Base-by-base conservation (phyloP, 2,797 vertebrate species). In the Spondyliosoma cantharus region DNA sequence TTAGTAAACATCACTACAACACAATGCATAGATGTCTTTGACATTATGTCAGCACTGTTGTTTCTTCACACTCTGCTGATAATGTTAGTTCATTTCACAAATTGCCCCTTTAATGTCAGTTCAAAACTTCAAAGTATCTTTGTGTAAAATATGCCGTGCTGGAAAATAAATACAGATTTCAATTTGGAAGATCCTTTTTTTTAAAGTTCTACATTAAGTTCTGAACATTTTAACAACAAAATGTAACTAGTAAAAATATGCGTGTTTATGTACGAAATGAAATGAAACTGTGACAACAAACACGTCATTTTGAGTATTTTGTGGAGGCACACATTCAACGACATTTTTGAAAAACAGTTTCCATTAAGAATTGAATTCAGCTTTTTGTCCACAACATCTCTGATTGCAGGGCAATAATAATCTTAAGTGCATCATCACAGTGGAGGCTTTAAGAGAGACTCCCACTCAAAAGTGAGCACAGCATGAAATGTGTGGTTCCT, bases 401-500 rank as follows among this genome's bases (percentile, higher is more conserved):
- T 54, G 52, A 78, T 70, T 74, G 69, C 42, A 74, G 65, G 57
- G 67, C 69, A 74, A 74, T 53, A 85, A 67, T 29, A 60, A 71
- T 74, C 43, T 69, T 61, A 27, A 64, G 73, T 50, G 53, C 71
- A 76, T 84, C 77, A 37, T 85, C 63, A 22, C 76, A 53, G 65
- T 43, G 54, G 63, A 69, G 71, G 29, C 46, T 88, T 79, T 79
- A 50, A 63, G 71, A 86, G 61, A 54, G 61, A 83, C 84, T 83
- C 80, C 86, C 84, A 86, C 81, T 89, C 84, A 83, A 65, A 78
- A 69, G 72, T 45, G 57, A 82, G 67, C 57, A 25, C 58, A 71
- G 81, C 61, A 74, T 73, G 69, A 81, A 85, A 67, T 58, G 84
- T 86, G 85, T 62, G 56, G 71, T 22, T 82, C 64, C 76, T 85